Evolutionary conservation across 2,888 invertebrate genomes (phyloP).

Genomic region (Rhagophthalmus giganteus): DNA sequence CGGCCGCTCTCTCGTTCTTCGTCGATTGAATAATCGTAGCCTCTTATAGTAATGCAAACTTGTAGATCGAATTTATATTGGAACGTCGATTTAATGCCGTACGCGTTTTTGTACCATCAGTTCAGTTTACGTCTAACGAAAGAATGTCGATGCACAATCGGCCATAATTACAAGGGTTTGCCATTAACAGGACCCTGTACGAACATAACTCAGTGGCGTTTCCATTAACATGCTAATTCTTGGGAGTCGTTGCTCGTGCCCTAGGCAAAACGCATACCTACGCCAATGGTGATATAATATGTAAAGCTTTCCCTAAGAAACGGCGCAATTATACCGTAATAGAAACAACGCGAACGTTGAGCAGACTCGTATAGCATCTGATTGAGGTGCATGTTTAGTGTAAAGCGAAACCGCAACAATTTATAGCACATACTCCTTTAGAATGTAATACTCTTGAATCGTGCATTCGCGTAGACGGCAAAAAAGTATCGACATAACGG

Average conservation of each 20-base stretch:
- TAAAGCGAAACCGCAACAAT: constrained; percentile 39
- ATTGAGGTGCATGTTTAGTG: constrained; percentile 39
- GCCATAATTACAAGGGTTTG: too few species aligned
- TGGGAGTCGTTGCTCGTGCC: too few species aligned
- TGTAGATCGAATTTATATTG: too few species aligned
- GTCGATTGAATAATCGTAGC: too few species aligned
- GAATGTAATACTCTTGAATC: constrained; percentile 22
- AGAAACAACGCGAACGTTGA: constrained; percentile 26
- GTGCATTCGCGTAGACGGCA: constrained; percentile 19
- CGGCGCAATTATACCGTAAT: constrained; percentile 32
- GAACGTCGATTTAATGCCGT: too few species aligned
- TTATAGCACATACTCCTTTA: constrained; percentile 32
- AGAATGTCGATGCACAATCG: constrained; percentile 44
- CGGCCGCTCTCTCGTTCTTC: constrained; percentile 33
- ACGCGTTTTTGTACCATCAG: too few species aligned
- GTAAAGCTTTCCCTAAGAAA: constrained; percentile 30
- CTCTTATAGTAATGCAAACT: too few species aligned
- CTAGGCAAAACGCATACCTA: too few species aligned
- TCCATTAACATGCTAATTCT: too few species aligned
- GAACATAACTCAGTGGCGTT: too few species aligned
- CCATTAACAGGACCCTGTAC: too few species aligned
- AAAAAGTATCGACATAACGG: constrained; percentile 19
- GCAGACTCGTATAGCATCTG: constrained; percentile 27
- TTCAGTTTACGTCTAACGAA: too few species aligned
- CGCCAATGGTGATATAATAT: constrained; percentile 26